Base-by-base conservation (phyloP, 1,140 invertebrate genomes). In the Pomacea maculata region DNA sequence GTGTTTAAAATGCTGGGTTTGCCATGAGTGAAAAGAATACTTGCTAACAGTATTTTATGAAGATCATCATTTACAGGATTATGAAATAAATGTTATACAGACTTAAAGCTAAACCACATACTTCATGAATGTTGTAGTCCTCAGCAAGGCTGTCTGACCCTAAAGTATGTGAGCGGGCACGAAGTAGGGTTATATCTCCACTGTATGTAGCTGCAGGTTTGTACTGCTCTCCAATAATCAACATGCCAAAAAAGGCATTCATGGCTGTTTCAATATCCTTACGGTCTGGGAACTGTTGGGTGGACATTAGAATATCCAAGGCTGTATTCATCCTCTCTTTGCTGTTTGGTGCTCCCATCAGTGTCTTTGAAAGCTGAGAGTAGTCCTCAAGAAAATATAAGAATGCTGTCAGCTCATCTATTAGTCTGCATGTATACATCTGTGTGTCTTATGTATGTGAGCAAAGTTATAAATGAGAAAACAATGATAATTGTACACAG, bases 121-220 rank as follows among this genome's bases (percentile, higher is more conserved):
- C 87, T 82, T 86, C 25, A 65, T 82, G 75, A 15, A 88, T 63
- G 29, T 84, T 81, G 78, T 86, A 87, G 34, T 88, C 87, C 57
- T 85, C 55, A 68, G 63, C 83, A 17, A 87, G 61, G 14, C 57
- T 55, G 57, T 61, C 74, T 10, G 81, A 79, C 61, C 85, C 82
- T 11, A 75, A 17, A 9, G 70, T 85, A 67, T 57, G 80, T 21
- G 77, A 57, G 57, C 82, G 67, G 19, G 84, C 86, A 19, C 72
- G 81, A 21, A 87, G 68, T 19, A 87, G 78, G 34, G 68, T 75
- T 4, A 87, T 83, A 25, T 84, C 78, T 34, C 82, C 79, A 17
- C 15, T 25, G 52, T 78, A 82, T 19, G 57, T 72, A 25, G 45
- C 61, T 25, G 67, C 52, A 34, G 85, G 83, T 15, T 76, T 82